Evolutionary conservation across 92 coral and sea anemone genomes (phyloP).

Genomic region (Porites lobata): DNA sequence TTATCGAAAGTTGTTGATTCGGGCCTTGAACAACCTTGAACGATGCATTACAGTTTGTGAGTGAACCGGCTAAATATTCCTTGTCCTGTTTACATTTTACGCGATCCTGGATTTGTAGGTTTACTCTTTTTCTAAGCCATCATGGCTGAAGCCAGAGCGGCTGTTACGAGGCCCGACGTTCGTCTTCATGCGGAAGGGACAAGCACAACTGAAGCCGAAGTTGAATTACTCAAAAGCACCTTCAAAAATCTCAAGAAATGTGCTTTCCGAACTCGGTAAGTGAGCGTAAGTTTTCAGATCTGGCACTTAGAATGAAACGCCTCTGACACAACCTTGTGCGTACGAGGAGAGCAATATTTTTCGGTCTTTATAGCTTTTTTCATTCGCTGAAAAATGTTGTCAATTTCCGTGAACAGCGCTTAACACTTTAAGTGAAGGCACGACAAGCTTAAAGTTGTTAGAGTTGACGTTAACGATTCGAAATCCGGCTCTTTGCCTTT

Average conservation of each 20-base stretch:
- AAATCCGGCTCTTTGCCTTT: too few relatives aligned
- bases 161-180: slow-evolving; percentile 94
- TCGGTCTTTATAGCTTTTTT: background rate
- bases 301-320: too few relatives aligned
- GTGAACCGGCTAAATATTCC: background rate
- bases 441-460: too few relatives aligned
- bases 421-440: background rate
- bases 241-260: slow-evolving; percentile 91
- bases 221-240: slow-evolving; percentile 93
- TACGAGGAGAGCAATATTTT: too few relatives aligned
- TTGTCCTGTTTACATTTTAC: background rate
- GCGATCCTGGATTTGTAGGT: background rate
- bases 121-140: slow-evolving; percentile 4
- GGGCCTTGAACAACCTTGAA: background rate
- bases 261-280: slow-evolving; percentile 95
- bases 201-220: slow-evolving; percentile 96
- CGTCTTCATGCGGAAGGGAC: slow-evolving; percentile 94
- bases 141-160: slow-evolving; percentile 99
- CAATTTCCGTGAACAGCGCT: background rate
- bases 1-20: background rate
- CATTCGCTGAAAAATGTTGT: too few relatives aligned
- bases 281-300: background rate
- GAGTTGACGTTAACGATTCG: too few relatives aligned
- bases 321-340: too few relatives aligned
- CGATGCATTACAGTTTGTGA: background rate